phyloP scores from a whole-genome alignment of 2,797 vertebrate genomes.

The Poecilia wingei region DNA sequence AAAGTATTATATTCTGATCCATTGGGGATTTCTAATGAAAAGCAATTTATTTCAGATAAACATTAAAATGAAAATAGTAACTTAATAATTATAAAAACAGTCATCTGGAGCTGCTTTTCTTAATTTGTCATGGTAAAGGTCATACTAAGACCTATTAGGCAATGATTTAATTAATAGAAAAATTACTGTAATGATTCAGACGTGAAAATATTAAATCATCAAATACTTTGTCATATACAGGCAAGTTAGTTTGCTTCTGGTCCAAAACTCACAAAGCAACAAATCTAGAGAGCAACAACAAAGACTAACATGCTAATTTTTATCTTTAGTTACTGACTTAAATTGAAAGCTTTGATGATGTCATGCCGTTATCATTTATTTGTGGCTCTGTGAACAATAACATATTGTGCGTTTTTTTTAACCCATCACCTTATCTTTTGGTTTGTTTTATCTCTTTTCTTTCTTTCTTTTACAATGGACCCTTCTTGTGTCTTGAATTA shows the following conservation, averaged over 20 bases:
- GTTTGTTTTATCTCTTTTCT: too few relatives aligned
- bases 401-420: too few relatives aligned
- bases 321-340: neutral
- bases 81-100: neutral
- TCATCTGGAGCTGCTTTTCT: neutral
- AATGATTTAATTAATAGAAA: neutral
- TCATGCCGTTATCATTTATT: too few relatives aligned
- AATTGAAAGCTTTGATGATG: neutral
- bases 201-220: neutral
- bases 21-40: neutral
- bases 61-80: neutral
- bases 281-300: too few relatives aligned
- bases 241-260: slow-evolving; percentile 83
- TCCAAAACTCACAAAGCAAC: slow-evolving; percentile 47
- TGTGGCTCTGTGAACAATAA: too few relatives aligned
- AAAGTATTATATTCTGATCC: neutral
- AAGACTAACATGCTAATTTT: neutral
- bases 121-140: neutral
- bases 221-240: slow-evolving; percentile 85
- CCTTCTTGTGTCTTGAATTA: too few relatives aligned
- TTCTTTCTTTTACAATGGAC: too few relatives aligned
- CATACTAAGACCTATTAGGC: neutral
- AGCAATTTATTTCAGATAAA: neutral
- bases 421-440: too few relatives aligned
- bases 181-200: neutral